These are phyloP conservation scores for Aporophyla lueneburgensis DNA, from an alignment of 2,888 invertebrate species.

Conservation along the genomic window DNA sequence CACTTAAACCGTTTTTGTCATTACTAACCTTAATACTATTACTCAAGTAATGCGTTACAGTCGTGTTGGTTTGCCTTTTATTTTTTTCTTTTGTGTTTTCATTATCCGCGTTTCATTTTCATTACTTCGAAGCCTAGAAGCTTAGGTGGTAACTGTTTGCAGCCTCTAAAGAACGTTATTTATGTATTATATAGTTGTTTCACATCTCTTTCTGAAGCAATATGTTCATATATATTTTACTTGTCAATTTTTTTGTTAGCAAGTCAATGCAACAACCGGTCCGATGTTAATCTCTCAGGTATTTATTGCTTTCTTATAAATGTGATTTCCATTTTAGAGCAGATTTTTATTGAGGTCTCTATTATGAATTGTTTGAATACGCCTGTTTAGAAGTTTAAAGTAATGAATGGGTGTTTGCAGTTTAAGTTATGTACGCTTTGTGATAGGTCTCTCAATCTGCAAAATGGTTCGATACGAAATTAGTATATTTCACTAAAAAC, in stretches of 20 bases:
- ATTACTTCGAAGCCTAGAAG: neutral
- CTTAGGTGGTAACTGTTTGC: neutral
- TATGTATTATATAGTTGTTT: neutral
- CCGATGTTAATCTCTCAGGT: conserved; percentile 69
- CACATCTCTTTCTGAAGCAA: neutral
- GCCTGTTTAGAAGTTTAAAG: neutral
- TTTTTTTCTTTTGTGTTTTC: neutral
- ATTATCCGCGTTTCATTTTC: too few relatives aligned
- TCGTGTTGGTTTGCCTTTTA: neutral
- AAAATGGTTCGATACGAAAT: neutral
- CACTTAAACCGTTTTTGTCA: conserved; percentile 13
- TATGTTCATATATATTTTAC: neutral
- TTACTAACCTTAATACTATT: conserved; percentile 13
- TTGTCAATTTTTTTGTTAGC: neutral
- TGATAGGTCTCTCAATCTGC: neutral
- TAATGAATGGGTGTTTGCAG: neutral
- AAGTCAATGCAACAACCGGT: conserved; percentile 24
- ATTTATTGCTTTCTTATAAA: conserved; percentile 71
- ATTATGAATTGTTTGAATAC: conserved; percentile 7
- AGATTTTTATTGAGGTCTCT: conserved; percentile 40
- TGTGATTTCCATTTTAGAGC: conserved; percentile 65
- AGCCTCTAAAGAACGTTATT: neutral
- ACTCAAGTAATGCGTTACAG: neutral
- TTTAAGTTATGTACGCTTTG: neutral
- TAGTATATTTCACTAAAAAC: neutral